Percentiles rank a stretch among this genome's conserved stretches.
Conservation (phyloP, 1,140 invertebrate species). For the Brachionus angularis region DNA sequence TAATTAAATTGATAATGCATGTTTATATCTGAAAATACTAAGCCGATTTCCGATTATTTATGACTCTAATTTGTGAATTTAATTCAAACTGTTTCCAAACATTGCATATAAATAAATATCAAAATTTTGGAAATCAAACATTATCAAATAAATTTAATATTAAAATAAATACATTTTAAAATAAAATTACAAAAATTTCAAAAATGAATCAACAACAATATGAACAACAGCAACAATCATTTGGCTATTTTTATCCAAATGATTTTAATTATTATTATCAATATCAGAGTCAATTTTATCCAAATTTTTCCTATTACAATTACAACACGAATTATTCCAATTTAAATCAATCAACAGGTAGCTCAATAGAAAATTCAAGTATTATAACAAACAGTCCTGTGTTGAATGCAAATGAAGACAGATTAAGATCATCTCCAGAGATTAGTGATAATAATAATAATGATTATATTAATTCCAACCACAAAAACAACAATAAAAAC, state of each 20-base stretch:
- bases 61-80: constrained; percentile 40
- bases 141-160: not conserved
- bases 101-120: not conserved
- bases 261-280: constrained; percentile 18
- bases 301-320: not conserved
- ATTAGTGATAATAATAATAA: too few species aligned
- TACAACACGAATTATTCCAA: not conserved
- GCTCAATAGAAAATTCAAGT: not conserved
- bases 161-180: not conserved
- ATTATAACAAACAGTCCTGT: not conserved
- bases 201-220: too few species aligned
- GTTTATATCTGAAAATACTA: constrained; percentile 37
- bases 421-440: too few species aligned
- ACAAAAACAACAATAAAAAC: too few species aligned
- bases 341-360: not conserved
- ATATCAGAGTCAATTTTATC: not conserved
- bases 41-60: constrained; percentile 26
- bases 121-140: too few species aligned
- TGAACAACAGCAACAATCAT: constrained; percentile 14
- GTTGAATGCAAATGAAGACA: not conserved
- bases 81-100: not conserved
- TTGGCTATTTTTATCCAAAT: constrained; percentile 22
- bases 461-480: too few species aligned
- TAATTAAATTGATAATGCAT: constrained; percentile 38
- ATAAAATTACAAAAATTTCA: constrained; percentile 9